A percentile compares a stretch with the other conserved stretches of the same genome.
Evolutionary conservation across 23 tunicate species (phyloP).

Genomic region (Clavelina lepadiformis): DNA sequence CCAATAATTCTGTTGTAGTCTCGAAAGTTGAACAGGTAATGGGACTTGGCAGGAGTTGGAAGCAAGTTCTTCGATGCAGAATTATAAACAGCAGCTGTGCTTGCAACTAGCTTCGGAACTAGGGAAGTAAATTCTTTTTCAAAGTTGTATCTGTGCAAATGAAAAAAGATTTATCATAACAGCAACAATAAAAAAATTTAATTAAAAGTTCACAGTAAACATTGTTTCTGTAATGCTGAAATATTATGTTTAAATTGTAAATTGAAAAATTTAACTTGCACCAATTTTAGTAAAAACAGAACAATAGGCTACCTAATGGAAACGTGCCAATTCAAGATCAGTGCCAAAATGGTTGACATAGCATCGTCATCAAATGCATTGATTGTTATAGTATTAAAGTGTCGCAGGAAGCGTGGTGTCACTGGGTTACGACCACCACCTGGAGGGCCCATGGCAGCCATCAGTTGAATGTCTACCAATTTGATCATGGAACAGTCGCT

Average conservation of each 20-base stretch:
- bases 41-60: conserved; percentile 98
- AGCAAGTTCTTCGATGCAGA: conserved; percentile 77
- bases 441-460: conserved; percentile 99
- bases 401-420: conserved; percentile 88
- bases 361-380: conserved; percentile 85
- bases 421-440: conserved; percentile 99
- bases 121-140: conserved; percentile 15
- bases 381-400: conserved; percentile 94
- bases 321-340: conserved; percentile 92
- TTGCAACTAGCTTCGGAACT: conserved; percentile 13
- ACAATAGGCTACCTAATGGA: conserved; percentile 37
- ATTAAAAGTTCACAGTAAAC: neutral
- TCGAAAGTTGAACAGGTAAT: conserved; percentile 88
- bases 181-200: neutral
- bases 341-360: conserved; percentile 78
- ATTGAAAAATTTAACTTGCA: neutral
- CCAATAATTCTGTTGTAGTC: conserved; percentile 91
- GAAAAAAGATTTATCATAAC: neutral
- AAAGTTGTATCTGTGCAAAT: conserved; percentile 27
- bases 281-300: neutral
- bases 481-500: conserved; percentile 80
- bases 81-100: conserved; percentile 50
- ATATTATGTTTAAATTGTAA: neutral
- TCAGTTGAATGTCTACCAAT: conserved; percentile 82
- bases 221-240: too few relatives aligned